Conservation (phyloP, 64 coral and sea anemone species). For the Stichodactyla mertensii region DNA sequence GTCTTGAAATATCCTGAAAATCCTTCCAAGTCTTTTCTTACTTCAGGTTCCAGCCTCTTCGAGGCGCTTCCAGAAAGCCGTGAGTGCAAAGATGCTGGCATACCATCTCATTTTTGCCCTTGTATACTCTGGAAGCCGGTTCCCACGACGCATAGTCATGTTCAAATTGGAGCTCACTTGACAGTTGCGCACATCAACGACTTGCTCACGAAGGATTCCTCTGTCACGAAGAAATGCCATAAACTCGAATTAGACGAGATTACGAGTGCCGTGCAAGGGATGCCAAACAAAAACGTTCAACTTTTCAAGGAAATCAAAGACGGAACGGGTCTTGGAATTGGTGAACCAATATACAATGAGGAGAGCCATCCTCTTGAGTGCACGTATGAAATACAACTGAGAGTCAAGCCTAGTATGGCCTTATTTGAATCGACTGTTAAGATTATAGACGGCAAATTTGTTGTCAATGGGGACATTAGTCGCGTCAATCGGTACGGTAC, state of each 20-base stretch:
- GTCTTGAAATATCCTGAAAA: constrained; percentile 65
- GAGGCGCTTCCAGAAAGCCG: constrained; percentile 46
- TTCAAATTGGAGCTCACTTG: constrained; percentile 42
- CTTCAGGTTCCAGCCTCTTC: constrained; percentile 52
- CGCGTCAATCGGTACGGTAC: constrained; percentile 80
- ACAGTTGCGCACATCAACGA: constrained; percentile 54
- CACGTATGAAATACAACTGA: constrained; percentile 70
- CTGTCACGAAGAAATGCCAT: constrained; percentile 22
- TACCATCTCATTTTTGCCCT: constrained; percentile 82
- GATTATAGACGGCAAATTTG: constrained; percentile 46
- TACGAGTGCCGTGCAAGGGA: constrained; percentile 61
- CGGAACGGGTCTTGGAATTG: constrained; percentile 66
- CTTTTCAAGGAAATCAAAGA: constrained; percentile 56
- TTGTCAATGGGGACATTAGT: constrained; percentile 59
- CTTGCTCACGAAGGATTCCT: constrained; percentile 5
- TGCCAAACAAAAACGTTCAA: constrained; percentile 61
- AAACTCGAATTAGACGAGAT: constrained; percentile 40
- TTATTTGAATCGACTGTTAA: constrained; percentile 68
- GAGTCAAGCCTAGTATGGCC: constrained; percentile 46
- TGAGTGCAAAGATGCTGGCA: constrained; percentile 63
- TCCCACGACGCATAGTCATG: constrained; percentile 47
- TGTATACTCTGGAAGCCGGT: constrained; percentile 71
- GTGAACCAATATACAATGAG: constrained; percentile 31
- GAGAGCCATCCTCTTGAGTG: constrained; percentile 36
- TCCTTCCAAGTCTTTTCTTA: constrained; percentile 59